Percentiles rank a stretch among this genome's conserved stretches.
Conservation (phyloP, 1,140 invertebrate genomes). For the Brachionus manjavacas region DNA sequence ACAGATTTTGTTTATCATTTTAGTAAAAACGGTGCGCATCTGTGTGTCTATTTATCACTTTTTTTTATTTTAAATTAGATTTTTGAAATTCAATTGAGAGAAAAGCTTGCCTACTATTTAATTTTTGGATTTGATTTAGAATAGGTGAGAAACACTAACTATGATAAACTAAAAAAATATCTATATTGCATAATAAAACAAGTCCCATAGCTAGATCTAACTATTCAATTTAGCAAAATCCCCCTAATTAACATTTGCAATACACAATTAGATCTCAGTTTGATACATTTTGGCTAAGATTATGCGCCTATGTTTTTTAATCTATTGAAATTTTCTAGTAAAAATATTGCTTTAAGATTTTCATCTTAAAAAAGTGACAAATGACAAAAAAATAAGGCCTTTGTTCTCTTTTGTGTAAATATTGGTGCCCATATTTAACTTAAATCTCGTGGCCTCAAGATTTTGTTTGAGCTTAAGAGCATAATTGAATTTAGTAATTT, state of each 20-base stretch:
- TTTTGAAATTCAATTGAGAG: background rate
- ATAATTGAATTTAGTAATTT: background rate
- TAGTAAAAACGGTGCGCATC: background rate
- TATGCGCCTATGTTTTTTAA: background rate
- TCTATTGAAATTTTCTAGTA: background rate
- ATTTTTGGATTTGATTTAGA: background rate
- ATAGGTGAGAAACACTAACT: background rate
- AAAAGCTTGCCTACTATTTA: background rate
- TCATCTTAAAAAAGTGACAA: background rate
- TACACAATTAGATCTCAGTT: background rate
- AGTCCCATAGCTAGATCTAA: background rate
- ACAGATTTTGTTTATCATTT: background rate
- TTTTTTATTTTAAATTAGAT: background rate
- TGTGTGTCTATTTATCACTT: background rate
- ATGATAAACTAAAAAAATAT: background rate
- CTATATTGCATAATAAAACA: background rate
- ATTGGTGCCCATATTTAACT: conserved; percentile 1
- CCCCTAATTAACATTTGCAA: background rate
- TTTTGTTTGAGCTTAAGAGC: background rate
- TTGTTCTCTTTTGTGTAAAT: background rate
- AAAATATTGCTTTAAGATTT: background rate
- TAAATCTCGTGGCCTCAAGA: background rate
- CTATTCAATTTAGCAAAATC: background rate
- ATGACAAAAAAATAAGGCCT: background rate
- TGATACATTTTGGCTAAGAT: background rate